Percentiles rank a stretch among this genome's conserved stretches.
Conservation (phyloP, 1,140 invertebrate genomes). For the Cyclargus thomasi region DNA sequence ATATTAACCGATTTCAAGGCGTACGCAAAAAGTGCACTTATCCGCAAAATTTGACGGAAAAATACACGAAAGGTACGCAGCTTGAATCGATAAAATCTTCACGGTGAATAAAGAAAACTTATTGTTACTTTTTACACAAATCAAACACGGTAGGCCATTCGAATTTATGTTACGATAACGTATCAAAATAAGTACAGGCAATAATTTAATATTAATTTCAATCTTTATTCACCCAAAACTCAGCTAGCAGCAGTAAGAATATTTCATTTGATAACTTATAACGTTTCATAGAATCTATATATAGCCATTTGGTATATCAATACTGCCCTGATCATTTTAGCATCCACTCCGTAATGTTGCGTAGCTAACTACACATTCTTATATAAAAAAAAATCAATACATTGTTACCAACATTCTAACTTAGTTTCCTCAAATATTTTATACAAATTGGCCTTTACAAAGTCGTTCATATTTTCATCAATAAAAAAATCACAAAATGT, state of each 20-base stretch:
- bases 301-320: slow-evolving; percentile 63
- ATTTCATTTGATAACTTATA: slow-evolving; percentile 28
- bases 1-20: too few relatives aligned
- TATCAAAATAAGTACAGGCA: slow-evolving; percentile 12
- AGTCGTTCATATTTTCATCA: background rate
- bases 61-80: too few relatives aligned
- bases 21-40: too few relatives aligned
- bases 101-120: slow-evolving; percentile 20
- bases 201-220: background rate
- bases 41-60: too few relatives aligned
- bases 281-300: slow-evolving; percentile 48
- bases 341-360: slow-evolving; percentile 14
- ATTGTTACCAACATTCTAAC: background rate
- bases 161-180: slow-evolving; percentile 3
- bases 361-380: background rate
- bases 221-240: slow-evolving; percentile 20
- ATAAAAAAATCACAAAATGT: too few relatives aligned
- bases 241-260: slow-evolving; percentile 1
- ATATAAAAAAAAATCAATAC: slow-evolving; percentile 1
- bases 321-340: slow-evolving; percentile 47
- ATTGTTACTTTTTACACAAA: slow-evolving; percentile 7
- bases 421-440: background rate
- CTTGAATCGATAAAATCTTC: slow-evolving; percentile 5
- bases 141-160: background rate
- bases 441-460: background rate